These are phyloP conservation scores for Sebastiscus tertius DNA, from an alignment of 2,797 vertebrate species.

Conservation along the genomic window DNA sequence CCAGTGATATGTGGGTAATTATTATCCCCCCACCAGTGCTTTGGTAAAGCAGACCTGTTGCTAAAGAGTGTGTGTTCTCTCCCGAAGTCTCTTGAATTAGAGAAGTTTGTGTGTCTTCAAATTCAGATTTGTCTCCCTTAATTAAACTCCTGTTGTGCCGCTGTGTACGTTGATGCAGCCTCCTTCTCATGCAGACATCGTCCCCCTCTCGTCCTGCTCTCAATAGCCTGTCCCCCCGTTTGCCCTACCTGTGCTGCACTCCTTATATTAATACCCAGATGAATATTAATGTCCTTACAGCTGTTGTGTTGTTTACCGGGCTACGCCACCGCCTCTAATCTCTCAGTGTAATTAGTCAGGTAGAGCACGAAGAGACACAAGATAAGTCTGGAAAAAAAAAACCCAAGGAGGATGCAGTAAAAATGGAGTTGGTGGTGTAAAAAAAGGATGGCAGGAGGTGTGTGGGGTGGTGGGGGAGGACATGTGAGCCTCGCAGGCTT, in stretches of 20 bases:
- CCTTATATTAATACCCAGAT: conserved; percentile 58
- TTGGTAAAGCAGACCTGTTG: conserved; percentile 12
- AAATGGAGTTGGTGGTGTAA: conserved; percentile 7
- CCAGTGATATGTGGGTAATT: background rate
- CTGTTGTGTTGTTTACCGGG: conserved; percentile 66
- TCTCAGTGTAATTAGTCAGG: conserved; percentile 67
- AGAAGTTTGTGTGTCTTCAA: conserved; percentile 12
- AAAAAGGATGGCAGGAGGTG: conserved; percentile 19
- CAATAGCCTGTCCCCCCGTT: conserved; percentile 1
- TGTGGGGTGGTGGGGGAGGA: background rate
- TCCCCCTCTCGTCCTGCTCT: conserved; percentile 17
- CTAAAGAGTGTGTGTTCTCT: conserved; percentile 42
- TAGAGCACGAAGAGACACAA: conserved; percentile 34
- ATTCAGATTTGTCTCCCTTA: conserved; percentile 45
- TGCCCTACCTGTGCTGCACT: conserved; percentile 20
- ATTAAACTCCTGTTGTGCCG: conserved; percentile 42
- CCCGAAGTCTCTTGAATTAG: background rate
- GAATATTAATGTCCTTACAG: conserved; percentile 71
- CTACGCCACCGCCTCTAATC: conserved; percentile 57
- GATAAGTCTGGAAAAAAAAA: conserved; percentile 15
- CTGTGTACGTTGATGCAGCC: background rate
- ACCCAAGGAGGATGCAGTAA: conserved; percentile 19
- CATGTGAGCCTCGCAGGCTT: conserved; percentile 52
- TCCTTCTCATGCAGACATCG: conserved; percentile 16
- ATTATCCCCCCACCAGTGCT: background rate